Base-by-base conservation (phyloP, 2,797 vertebrate species). In the Melopsittacus undulatus region DNA sequence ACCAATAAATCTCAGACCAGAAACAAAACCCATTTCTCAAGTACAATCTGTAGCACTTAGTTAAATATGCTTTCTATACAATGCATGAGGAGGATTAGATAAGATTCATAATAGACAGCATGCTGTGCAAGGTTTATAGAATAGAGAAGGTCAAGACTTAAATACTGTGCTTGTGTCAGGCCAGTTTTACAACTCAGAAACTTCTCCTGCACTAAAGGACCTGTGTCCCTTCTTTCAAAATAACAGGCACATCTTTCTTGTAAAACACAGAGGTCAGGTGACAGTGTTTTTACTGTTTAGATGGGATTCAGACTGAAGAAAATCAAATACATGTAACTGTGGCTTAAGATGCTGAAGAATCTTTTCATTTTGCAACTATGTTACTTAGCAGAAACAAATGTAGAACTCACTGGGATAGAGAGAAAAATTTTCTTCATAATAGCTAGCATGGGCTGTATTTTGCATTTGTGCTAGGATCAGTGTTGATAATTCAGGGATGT, bases 121-220 rank as follows among this genome's bases (percentile, higher is more conserved):
- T 45, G 51, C 59, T 90, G 68, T 95, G 80, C 51, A 73, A 94
- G 19, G 54, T 86, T 91, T 84, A 52, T 88, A 15, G 83, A 86
- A 83, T 23, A 81, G 43, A 66, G 83, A 81, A 96, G 69, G 83
- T 92, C 85, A 92, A 86, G 88, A 78, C 42, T 93, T 89, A 94
- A 94, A 88, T 75, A 73, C 73, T 88, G 21, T 29, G 40, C 52
- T 92, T 86, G 49, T 32, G 8, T 93, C 83, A 90, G 59, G 76
- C 32, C 40, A 67, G 43, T 73, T 87, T 90, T 94, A 79, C 59
- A 84, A 36, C 54, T 69, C 67, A 63, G 49, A 92, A 83, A 67
- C 38, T 12, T 88, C 54, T 92, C 23, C 46, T 63, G 51, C 24
- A 48, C 29, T 67, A 89, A 86, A 72, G 51, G 36, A 68, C 48